Evolutionary conservation across 2,888 invertebrate genomes (phyloP).

Genomic region (Embidobia sp.): DNA sequence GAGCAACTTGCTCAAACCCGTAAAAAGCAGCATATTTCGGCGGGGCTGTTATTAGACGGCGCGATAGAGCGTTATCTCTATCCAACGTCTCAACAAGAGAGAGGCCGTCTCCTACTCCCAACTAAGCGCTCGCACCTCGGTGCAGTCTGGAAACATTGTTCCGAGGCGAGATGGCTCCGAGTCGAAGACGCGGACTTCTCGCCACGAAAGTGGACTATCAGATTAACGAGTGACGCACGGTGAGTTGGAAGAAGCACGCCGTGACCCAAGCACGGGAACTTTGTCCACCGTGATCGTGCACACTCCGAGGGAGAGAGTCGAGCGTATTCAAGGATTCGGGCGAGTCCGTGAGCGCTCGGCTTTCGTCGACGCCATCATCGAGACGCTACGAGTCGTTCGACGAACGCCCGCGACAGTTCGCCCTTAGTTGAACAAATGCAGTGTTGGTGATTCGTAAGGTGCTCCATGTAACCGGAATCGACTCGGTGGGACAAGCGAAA

Average conservation of each 20-base stretch:
- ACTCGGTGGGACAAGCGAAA: too few relatives aligned
- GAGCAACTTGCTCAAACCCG: too few relatives aligned
- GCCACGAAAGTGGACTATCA: conserved; percentile 49
- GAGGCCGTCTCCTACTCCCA: too few relatives aligned
- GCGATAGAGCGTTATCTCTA: too few relatives aligned
- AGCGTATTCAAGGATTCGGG: conserved; percentile 48
- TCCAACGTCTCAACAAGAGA: too few relatives aligned
- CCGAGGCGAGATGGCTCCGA: conserved; percentile 12
- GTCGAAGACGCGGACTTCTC: conserved; percentile 35
- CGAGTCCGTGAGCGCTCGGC: conserved; percentile 68
- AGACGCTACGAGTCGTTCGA: conserved; percentile 75
- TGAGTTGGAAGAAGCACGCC: conserved; percentile 47
- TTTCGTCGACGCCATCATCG: conserved; percentile 69
- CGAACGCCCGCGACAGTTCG: conserved; percentile 75
- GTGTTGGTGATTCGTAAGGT: conserved; percentile 75
- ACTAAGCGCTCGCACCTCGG: too few relatives aligned
- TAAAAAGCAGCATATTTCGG: too few relatives aligned
- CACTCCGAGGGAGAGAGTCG: conserved; percentile 22
- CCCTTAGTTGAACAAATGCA: conserved; percentile 77
- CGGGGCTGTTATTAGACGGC: too few relatives aligned
- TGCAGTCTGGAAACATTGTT: conserved; percentile 9
- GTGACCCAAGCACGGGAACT: conserved; percentile 50
- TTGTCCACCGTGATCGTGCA: conserved; percentile 48
- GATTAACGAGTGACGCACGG: conserved; percentile 55
- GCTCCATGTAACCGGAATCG: too few relatives aligned